Evolutionary conservation across 2,888 invertebrate genomes (phyloP), one percentile per base, ranked within the genome.

Genomic region (Mimumesa dahlbomi): DNA sequence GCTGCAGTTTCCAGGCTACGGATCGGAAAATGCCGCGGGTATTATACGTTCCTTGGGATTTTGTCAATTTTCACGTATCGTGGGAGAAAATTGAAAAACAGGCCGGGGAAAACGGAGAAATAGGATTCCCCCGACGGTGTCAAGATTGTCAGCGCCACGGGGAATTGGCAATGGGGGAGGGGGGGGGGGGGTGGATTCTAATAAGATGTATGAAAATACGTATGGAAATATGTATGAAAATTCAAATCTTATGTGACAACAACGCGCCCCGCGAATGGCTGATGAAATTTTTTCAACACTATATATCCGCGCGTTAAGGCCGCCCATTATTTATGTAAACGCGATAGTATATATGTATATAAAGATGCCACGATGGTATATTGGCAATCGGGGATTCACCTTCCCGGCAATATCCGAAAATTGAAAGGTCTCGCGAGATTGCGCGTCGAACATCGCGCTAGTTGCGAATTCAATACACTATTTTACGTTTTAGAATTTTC

Each of bases 181-280:
- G n/a, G n/a, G n/a, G 38, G 40, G 34, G 46, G 58, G 54, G 45
- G 34, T 22, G 22, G n/a, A 49, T 54, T 25, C 46, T 70, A 59
- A 66, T 70, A 66, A 61, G 66, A 66, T 56, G 56, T 42, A 45
- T 40, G 54, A 50, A 67, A 34, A 56, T 45, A 63, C 43, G 29
- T 43, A 31, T 36, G 53, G 48, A 38, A 52, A 50, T 58, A 13
- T 53, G 48, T 40, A 58, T 34, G 57, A 58, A 49, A 67, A 57
- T 71, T 57, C 43, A 50, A 52, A 67, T 71, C 45, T 49, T 36
- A 48, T 40, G 43, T 38, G 38, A 38, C 61, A 46, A 54, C 21
- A 29, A 16, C 18, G 40, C 36, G 61, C 13, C 11, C 9, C 13
- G 14, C 11, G 52, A 65, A 43, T 50, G 25, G 14, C 22, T 46